Percentiles rank a stretch among this genome's conserved stretches.
phyloP scores from a whole-genome alignment of 1,140 invertebrate species.

The Bathynomus jamesi region DNA sequence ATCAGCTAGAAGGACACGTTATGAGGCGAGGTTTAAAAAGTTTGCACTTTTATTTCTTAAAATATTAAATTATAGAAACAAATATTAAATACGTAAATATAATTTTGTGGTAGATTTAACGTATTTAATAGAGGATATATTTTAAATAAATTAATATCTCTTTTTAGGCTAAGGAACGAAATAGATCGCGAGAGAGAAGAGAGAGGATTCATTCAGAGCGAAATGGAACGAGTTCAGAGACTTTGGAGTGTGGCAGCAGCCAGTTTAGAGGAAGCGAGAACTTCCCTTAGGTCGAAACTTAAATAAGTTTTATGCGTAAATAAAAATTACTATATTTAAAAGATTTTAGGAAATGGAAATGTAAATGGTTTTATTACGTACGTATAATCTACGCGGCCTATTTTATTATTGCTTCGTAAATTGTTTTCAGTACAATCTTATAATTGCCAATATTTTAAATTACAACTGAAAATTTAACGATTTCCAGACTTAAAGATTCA shows the following conservation, averaged over 20 bases:
- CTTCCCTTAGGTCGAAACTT: neutral
- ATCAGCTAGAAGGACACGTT: conserved; percentile 83
- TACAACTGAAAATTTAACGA: too few relatives aligned
- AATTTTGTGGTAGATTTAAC: neutral
- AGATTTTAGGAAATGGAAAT: too few relatives aligned
- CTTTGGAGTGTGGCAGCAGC: conserved; percentile 80
- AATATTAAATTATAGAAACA: conserved; percentile 11
- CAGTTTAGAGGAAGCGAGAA: neutral
- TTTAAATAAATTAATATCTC: neutral
- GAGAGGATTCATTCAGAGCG: conserved; percentile 83
- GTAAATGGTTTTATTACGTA: too few relatives aligned
- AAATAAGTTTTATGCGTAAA: too few relatives aligned
- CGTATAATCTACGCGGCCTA: too few relatives aligned
- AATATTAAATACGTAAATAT: conserved; percentile 16
- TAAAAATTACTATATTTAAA: too few relatives aligned
- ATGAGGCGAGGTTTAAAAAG: conserved; percentile 39
- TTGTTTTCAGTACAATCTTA: too few relatives aligned
- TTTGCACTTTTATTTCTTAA: conserved; percentile 6
- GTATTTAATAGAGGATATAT: conserved; percentile 1
- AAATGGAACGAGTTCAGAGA: conserved; percentile 77
- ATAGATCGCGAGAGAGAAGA: conserved; percentile 83
- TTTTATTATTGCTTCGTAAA: too few relatives aligned
- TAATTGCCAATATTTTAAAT: too few relatives aligned
- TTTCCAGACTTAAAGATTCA: neutral
- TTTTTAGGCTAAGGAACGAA: conserved; percentile 52